Base-by-base conservation (phyloP, 2,888 invertebrate genomes). In the Papilio protenor region DNA sequence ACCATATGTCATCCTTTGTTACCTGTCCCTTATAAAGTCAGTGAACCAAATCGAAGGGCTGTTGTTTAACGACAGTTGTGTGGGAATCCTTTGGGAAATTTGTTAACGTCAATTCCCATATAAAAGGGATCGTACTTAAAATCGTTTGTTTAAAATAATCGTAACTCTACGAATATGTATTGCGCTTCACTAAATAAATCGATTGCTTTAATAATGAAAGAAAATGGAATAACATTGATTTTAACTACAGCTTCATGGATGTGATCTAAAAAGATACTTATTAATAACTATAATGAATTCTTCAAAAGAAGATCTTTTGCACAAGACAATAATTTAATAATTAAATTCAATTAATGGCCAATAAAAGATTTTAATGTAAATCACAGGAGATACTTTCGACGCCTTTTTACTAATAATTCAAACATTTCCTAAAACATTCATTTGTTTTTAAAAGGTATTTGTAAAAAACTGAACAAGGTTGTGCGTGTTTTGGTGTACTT, bases 1-100 rank as follows among this genome's bases (percentile, higher is more conserved):
- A 45, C 70, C 77, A 78, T 75, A 78, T 78, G 77, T 64, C 75
- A 59, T 40, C 70, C 40, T 69, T 55, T 77, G 74, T 75, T 71
- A 49, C 40, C 18, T 40, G 52, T 18, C 77, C 71, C 71, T 4
- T 61, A 52, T 52, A 52, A 72, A 78, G 61, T 45, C 77, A 71
- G 52, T 70, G 70, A 70, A 61, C 61, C 77, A 71, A 64, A 61
- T 78, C 77, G 52, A 64, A 71, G 75, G 77, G 77, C 23, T 59
- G 70, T 72, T 76, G 64, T 75, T 77, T 75, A 21, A 52, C 33
- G n/a, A 47, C 75, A 71, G 61, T 75, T 74, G 74, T 14, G 52
- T 18, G 45, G 47, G 61, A 10, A 59, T 69, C 73, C 61, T 70
- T 64, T 75, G 77, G 77, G 75, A 78, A 75, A 61, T 75, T 52